Conservation (phyloP, 2,113 vertebrate species). For the Thalassoma bifasciatum region DNA sequence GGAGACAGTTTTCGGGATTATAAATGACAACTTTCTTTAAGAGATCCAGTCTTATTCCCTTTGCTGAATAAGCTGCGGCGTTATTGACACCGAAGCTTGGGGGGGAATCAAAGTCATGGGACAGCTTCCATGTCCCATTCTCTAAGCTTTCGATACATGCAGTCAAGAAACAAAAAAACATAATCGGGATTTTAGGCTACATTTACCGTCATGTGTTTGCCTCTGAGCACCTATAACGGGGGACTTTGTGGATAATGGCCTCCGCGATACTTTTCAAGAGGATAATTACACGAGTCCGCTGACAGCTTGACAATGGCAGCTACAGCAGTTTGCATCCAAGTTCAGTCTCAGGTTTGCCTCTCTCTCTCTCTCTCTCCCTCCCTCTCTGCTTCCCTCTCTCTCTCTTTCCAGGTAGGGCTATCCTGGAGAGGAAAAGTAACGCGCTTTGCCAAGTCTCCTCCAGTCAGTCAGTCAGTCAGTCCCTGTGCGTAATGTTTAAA, state of each 20-base stretch:
- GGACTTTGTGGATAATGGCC: constrained; percentile 70
- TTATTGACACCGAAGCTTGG: constrained; percentile 65
- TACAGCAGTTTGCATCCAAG: constrained; percentile 74
- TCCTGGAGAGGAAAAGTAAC: constrained; percentile 51
- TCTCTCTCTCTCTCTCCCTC: background rate
- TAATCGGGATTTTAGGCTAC: constrained; percentile 70
- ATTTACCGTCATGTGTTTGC: constrained; percentile 64
- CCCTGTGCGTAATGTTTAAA: no score
- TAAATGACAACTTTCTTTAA: constrained; percentile 64
- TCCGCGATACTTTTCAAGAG: constrained; percentile 73
- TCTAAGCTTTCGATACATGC: constrained; percentile 64
- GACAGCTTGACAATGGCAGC: constrained; percentile 77
- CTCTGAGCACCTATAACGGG: constrained; percentile 71
- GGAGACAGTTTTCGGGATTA: constrained; percentile 59
- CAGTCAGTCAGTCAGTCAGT: no score
- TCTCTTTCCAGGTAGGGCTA: constrained; percentile 45
- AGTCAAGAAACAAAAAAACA: constrained; percentile 68
- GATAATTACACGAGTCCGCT: constrained; percentile 80
- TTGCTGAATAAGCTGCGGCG: constrained; percentile 59
- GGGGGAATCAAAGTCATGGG: constrained; percentile 56
- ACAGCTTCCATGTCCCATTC: constrained; percentile 62
- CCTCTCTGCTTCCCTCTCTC: constrained; percentile 2
- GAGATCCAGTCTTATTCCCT: constrained; percentile 34
- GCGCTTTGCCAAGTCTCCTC: constrained; percentile 63
- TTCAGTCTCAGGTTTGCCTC: constrained; percentile 72